These are phyloP conservation scores for Gymnothorax reevesii DNA, from an alignment of 2,797 vertebrate genomes.

Conservation along the genomic window DNA sequence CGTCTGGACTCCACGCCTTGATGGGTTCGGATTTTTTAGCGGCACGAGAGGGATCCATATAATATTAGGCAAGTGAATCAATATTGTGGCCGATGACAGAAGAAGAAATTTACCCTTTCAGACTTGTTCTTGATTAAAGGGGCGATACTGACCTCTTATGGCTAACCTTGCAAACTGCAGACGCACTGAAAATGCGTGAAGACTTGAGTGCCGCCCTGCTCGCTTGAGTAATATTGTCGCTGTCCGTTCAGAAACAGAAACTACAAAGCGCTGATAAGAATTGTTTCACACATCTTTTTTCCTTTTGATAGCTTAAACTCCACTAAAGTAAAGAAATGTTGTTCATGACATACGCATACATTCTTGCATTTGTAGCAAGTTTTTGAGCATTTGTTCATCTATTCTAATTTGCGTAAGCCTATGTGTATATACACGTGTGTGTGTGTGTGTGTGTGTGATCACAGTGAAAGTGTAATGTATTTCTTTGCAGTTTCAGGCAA, in stretches of 20 bases:
- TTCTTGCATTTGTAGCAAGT: too few species aligned
- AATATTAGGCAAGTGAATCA: too few species aligned
- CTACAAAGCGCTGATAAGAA: neutral
- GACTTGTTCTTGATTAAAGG: neutral
- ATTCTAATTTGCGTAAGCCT: too few species aligned
- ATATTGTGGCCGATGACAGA: too few species aligned
- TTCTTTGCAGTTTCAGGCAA: neutral
- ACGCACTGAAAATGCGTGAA: neutral
- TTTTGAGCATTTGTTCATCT: too few species aligned
- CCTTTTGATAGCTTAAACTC: too few species aligned
- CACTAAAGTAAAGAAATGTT: neutral
- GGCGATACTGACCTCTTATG: neutral
- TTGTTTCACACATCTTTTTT: neutral
- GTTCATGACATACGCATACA: neutral
- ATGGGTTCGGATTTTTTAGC: too few species aligned
- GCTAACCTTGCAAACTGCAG: neutral
- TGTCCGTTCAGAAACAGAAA: neutral
- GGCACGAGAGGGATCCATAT: too few species aligned
- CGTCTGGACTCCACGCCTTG: too few species aligned
- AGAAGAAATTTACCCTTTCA: neutral
- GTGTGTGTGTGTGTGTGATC: neutral
- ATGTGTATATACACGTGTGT: neutral
- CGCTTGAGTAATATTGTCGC: too few species aligned
- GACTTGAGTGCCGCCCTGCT: too few species aligned
- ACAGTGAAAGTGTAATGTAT: neutral